Conservation (phyloP, 2,113 vertebrate genomes). For the Oreochromis tanganicae region DNA sequence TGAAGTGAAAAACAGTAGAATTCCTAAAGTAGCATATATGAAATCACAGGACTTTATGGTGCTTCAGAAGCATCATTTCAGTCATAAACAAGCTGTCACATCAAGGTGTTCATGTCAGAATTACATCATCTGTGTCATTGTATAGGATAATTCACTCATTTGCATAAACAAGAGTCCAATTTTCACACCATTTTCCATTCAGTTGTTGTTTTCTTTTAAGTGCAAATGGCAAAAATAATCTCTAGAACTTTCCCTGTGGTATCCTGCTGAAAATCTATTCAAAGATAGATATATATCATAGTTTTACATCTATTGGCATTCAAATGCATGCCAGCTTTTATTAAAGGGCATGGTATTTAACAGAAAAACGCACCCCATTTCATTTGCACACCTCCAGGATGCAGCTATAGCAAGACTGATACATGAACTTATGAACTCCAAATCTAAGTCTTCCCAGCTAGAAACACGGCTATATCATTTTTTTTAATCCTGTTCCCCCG, state of each 20-base stretch:
- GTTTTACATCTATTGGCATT: neutral
- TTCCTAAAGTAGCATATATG: conserved; percentile 16
- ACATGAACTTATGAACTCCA: neutral
- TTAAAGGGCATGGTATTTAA: conserved; percentile 2
- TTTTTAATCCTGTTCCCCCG: neutral
- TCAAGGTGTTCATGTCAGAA: neutral
- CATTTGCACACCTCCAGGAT: conserved; percentile 1
- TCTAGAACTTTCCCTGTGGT: neutral
- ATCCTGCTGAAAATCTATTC: neutral
- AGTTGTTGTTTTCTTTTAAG: neutral
- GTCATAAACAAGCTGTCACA: neutral
- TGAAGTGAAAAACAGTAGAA: neutral
- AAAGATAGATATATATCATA: neutral
- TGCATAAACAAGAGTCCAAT: neutral
- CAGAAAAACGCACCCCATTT: neutral
- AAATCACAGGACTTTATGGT: conserved; percentile 16
- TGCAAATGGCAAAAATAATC: neutral
- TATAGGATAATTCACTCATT: neutral
- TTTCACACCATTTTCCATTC: neutral
- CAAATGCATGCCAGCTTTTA: neutral
- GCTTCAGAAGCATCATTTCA: neutral
- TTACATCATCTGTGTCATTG: neutral
- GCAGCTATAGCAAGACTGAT: conserved; percentile 11
- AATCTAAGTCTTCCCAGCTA: neutral
- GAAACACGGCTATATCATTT: neutral